phyloP scores from a whole-genome alignment of 30 jellyfish, hydroid and myxozoan species.

The Turritopsis rubra region DNA sequence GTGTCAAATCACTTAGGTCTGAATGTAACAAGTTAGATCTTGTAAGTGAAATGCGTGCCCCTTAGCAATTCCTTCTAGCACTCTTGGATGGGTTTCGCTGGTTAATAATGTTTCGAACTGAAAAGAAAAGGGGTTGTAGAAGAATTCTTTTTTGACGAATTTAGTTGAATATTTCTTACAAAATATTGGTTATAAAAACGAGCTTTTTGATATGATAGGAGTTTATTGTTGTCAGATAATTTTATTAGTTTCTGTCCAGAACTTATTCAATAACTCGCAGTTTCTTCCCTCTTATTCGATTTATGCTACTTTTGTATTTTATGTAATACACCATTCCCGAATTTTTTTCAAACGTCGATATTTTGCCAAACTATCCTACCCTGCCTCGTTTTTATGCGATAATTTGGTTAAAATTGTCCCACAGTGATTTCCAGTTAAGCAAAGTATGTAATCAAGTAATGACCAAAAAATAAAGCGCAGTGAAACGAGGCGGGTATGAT shows the following conservation, averaged over 20 bases:
- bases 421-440: too few species aligned
- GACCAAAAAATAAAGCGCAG: too few species aligned
- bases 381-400: too few species aligned
- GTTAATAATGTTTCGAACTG: neutral
- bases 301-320: too few species aligned
- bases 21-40: neutral
- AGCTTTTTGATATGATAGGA: neutral
- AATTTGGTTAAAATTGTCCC: too few species aligned
- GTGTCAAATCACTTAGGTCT: neutral
- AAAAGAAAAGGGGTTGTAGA: neutral
- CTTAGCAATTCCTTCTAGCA: neutral
- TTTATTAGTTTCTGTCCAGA: neutral
- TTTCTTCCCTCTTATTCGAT: too few species aligned
- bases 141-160: neutral
- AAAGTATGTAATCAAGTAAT: too few species aligned
- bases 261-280: neutral
- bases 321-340: too few species aligned
- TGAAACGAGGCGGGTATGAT: too few species aligned
- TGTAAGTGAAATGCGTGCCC: too few species aligned
- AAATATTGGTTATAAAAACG: neutral
- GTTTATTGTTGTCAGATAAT: neutral
- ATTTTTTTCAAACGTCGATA: too few species aligned
- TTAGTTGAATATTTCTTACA: neutral
- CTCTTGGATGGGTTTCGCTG: neutral
- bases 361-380: too few species aligned